Percentiles rank a stretch among this genome's conserved stretches.
phyloP scores from a whole-genome alignment of 2,888 invertebrate species.

The Ditylenchus weischeri region DNA sequence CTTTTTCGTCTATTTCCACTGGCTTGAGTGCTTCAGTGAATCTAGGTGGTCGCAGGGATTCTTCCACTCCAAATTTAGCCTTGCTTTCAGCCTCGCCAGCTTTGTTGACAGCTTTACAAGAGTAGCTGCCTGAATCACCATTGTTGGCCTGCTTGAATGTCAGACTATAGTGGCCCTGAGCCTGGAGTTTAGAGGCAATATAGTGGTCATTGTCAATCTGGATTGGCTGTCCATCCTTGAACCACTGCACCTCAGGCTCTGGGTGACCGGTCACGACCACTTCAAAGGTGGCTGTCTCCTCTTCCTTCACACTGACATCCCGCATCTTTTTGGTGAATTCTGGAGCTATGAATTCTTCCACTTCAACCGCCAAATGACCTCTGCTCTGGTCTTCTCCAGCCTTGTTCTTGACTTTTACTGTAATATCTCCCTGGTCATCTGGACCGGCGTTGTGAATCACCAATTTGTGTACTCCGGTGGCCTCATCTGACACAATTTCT shows the following conservation, averaged over 20 bases:
- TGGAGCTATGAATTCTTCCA: slow-evolving; percentile 29
- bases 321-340: slow-evolving; percentile 37
- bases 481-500: slow-evolving; percentile 15
- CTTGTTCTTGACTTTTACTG: slow-evolving; percentile 40
- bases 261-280: slow-evolving; percentile 70
- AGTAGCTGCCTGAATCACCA: slow-evolving; percentile 85
- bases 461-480: slow-evolving; percentile 33
- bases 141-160: slow-evolving; percentile 70
- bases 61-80: slow-evolving; percentile 63
- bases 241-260: slow-evolving; percentile 74
- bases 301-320: slow-evolving; percentile 47
- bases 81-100: slow-evolving; percentile 71
- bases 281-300: slow-evolving; percentile 24
- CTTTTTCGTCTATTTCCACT: slow-evolving; percentile 81
- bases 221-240: slow-evolving; percentile 68
- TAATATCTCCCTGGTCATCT: slow-evolving; percentile 52
- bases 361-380: slow-evolving; percentile 37
- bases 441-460: slow-evolving; percentile 44
- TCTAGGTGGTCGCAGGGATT: slow-evolving; percentile 67
- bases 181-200: slow-evolving; percentile 32
- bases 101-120: slow-evolving; percentile 85
- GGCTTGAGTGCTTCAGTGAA: slow-evolving; percentile 74
- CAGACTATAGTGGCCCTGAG: slow-evolving; percentile 62
- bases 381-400: slow-evolving; percentile 32
- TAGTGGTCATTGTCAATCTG: slow-evolving; percentile 37